Base-by-base conservation (phyloP, 2,113 vertebrate species). In the Heterocephalus glaber region DNA sequence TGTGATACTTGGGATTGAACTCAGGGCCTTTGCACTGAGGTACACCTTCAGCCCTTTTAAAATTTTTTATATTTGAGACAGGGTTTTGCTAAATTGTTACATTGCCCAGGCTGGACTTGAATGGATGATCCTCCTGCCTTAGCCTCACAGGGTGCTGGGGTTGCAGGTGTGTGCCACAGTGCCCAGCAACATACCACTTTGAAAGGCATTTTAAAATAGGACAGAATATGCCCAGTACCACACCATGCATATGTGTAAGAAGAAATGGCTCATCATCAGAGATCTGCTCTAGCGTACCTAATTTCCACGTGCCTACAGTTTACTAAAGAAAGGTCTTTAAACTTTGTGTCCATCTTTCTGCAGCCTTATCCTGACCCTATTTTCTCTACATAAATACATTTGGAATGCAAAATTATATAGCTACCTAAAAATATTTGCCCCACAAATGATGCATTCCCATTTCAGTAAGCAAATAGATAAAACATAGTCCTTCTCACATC, bases 161-260 rank as follows among this genome's bases (percentile, higher is more conserved):
- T n/a, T 54, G 49, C 49, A 52, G 76, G 49, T 1, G 0, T 79
- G 33, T 54, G 49, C 47, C 76, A 52, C 30, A 3, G 12, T 47
- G 47, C 30, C 47, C 49, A 20, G 76, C 49, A 19, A 52, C 16
- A 9, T 35, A 33, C 16, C 76, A 79, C 33, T 35, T 66, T 86
- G 12, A 20, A 93, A 89, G 84, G 88, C 38, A 76, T 86, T 95
- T 89, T 85, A 58, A 86, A 97, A n/a, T 87, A 35, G 76, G 52
- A 33, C 3, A 20, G 10, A 63, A 63, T 63, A 30, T 30, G 16
- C 33, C 30, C 47, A 79, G 16, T 86, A 20, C 7, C 24, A 63
- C 63, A 41, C 30, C 84, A n/a, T 44, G 30, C 38, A 24, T 63
- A 17, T 63, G 7, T 60, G 6, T n/a, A 22, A 89, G 24, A 52